These are phyloP conservation scores for Andrena flavipes DNA, from an alignment of 2,888 invertebrate species.

Conservation along the genomic window DNA sequence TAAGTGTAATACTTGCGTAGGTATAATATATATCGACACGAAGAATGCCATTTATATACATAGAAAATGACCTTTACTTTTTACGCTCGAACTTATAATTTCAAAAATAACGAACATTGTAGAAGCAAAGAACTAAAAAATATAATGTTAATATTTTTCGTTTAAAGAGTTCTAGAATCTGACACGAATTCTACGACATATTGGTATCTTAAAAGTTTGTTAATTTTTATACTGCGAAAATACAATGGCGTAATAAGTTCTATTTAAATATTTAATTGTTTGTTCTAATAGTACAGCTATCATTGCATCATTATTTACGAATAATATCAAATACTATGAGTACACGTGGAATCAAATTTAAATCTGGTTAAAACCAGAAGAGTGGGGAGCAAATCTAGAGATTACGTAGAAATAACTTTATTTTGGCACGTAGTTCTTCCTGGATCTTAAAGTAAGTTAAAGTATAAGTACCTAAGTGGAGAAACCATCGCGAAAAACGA, in stretches of 20 bases:
- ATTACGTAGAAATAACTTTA: slow-evolving; percentile 10
- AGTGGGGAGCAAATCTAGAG: background rate
- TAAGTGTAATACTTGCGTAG: background rate
- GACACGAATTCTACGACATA: background rate
- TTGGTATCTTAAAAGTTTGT: background rate
- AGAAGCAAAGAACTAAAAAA: background rate
- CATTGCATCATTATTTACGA: background rate
- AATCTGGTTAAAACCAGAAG: background rate
- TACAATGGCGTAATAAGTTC: background rate
- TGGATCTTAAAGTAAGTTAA: slow-evolving; percentile 11
- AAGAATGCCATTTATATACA: background rate
- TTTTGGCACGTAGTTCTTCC: slow-evolving; percentile 13
- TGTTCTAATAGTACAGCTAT: background rate
- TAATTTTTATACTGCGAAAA: background rate
- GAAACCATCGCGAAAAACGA: background rate
- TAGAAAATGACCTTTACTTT: background rate
- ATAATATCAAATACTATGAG: slow-evolving; percentile 35
- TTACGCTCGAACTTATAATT: background rate
- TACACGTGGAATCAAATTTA: slow-evolving; percentile 55
- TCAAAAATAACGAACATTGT: background rate
- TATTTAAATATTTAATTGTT: background rate
- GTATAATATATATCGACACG: background rate
- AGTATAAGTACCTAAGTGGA: background rate
- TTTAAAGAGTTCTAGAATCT: background rate
- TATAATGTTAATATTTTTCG: background rate